phyloP scores from a whole-genome alignment of 2,888 invertebrate species.

The Drosophila leonis region DNA sequence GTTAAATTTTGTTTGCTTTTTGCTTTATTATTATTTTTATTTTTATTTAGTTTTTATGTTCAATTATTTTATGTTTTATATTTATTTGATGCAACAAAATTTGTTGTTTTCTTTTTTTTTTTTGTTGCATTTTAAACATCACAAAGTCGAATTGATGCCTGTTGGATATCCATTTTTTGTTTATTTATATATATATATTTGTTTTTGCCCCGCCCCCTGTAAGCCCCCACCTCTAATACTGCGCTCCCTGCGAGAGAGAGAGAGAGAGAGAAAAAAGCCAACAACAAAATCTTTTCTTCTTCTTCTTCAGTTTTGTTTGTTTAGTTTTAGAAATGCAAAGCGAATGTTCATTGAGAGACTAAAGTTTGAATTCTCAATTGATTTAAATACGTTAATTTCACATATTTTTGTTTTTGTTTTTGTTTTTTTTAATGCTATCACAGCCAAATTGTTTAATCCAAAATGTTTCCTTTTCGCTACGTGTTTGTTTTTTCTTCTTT shows the following conservation, averaged over 20 bases:
- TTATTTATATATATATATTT: conserved; percentile 2
- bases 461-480: conserved; percentile 64
- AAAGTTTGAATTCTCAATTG: conserved; percentile 36
- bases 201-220: conserved; percentile 3
- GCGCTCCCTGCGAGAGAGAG: conserved; percentile 66
- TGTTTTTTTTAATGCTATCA: conserved; percentile 83
- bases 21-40: conserved; percentile 18
- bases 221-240: conserved; percentile 65
- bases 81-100: conserved; percentile 25
- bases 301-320: conserved; percentile 3
- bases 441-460: conserved; percentile 85
- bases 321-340: conserved; percentile 53
- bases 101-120: conserved; percentile 19
- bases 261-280: conserved; percentile 68
- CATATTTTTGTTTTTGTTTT: conserved; percentile 36
- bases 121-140: conserved; percentile 73
- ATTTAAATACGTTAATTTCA: conserved; percentile 37
- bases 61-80: conserved; percentile 25
- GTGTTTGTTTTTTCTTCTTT: conserved; percentile 21
- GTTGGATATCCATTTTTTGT: conserved; percentile 38
- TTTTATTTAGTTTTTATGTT: conserved; percentile 29
- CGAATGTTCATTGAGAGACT: conserved; percentile 52
- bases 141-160: conserved; percentile 80
- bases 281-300: conserved; percentile 68
- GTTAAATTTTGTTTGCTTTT: conserved; percentile 72